Conservation (phyloP, 2,797 vertebrate genomes). For the Siniperca obscura region DNA sequence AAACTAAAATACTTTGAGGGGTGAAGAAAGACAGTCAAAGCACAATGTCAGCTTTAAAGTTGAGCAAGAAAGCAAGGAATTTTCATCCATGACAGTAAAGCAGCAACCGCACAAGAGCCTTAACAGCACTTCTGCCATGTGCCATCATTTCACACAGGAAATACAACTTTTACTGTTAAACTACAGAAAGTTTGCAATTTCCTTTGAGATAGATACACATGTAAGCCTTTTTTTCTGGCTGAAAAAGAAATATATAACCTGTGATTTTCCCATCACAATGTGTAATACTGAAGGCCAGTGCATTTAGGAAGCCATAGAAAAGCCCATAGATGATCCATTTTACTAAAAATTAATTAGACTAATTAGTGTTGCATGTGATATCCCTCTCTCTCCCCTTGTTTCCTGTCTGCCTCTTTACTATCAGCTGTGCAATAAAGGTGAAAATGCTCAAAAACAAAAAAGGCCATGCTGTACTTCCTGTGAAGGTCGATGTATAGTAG, state of each 20-base stretch:
- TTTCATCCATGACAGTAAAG: neutral
- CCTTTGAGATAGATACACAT: neutral
- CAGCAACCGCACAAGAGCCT: neutral
- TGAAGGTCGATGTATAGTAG: neutral
- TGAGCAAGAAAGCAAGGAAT: neutral
- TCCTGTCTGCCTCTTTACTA: too few species aligned
- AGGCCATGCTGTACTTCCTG: neutral
- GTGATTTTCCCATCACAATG: neutral
- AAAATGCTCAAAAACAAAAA: too few species aligned
- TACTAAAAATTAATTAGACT: neutral
- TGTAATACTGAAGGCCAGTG: neutral
- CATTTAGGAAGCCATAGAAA: neutral
- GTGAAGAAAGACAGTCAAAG: neutral
- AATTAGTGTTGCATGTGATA: too few species aligned
- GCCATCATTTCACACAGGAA: constrained; percentile 2
- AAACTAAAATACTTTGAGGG: neutral
- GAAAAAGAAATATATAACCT: neutral
- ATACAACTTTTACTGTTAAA: constrained; percentile 4
- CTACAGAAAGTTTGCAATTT: constrained; percentile 5
- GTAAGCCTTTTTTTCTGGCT: rapidly evolving
- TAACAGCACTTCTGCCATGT: neutral
- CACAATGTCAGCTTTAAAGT: constrained; percentile 26
- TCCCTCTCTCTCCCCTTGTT: too few species aligned
- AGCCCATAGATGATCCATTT: neutral
- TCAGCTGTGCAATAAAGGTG: neutral